Evolutionary conservation across 2,113 vertebrate species (phyloP), one percentile per base, ranked within the genome.

Genomic region (Mobula hypostoma): DNA sequence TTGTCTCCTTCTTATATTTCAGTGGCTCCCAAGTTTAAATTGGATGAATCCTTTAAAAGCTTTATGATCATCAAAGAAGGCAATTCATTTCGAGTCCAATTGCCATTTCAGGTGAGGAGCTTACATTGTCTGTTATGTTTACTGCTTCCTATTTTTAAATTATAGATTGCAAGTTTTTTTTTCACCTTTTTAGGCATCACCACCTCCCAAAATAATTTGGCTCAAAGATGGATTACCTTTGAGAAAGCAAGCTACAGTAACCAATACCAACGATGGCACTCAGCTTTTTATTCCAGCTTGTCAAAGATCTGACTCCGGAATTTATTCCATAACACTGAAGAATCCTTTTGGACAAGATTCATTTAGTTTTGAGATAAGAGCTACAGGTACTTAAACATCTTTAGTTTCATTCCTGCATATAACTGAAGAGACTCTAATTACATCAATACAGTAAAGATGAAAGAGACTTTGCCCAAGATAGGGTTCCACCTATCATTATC

Each of bases 141-240:
- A 29, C 61, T 29, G 11, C 40, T 74, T 91, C 72, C 15, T 90
- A 74, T 83, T 72, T 88, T 21, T 48, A 48, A 36, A 63, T 58
- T 63, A 58, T 40, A 72, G 19, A 24, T 94, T 61, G 74, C 48
- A 94, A n/a, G 11, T 79, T 27, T 68, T 61, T 21, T 66, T 5
- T 80, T 27, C 79, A 40, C 36, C 58, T 94, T 91, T 58, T 91
- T 95, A 99, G 98, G 98, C 97, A 0, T 97, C 97, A 61, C 98
- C 98, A 32, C 95, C 96, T 95, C 97, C 97, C 0, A 97, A 97
- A 24, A 97, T 98, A 94, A 97, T 90, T 90, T 99, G 98, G 98
- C 88, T 98, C 1, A 99, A 98, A 95, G 98, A 99, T 7, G 97
- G 97, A 4, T 93, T 95, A 14, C 96, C 97, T 17, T 96, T 98